Evolutionary conservation across 2,888 invertebrate species (phyloP).

Genomic region (Creontiades dilutus): DNA sequence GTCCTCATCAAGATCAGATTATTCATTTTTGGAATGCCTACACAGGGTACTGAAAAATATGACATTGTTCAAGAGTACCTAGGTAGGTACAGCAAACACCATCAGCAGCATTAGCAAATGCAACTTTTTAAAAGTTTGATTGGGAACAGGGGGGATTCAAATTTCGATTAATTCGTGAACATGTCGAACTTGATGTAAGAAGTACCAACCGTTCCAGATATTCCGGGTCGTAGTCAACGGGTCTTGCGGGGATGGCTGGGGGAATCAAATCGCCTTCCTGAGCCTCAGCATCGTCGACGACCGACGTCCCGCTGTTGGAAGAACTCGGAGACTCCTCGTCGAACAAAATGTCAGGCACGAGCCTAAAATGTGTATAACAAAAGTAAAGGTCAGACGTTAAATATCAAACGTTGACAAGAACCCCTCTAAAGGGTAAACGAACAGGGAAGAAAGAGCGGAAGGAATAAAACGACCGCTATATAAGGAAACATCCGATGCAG

Average conservation of each 20-base stretch:
- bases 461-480: too few relatives aligned
- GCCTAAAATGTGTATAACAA: constrained; percentile 79
- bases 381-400: constrained; percentile 29
- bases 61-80: too few relatives aligned
- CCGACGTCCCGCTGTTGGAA: constrained; percentile 85
- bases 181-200: neutral
- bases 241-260: constrained; percentile 65
- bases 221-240: constrained; percentile 56
- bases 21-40: too few relatives aligned
- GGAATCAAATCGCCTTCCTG: constrained; percentile 50
- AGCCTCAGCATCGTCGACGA: constrained; percentile 59
- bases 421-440: neutral
- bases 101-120: too few relatives aligned
- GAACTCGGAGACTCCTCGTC: constrained; percentile 90
- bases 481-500: too few relatives aligned
- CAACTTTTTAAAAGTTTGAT: too few relatives aligned
- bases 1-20: too few relatives aligned
- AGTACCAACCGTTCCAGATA: constrained; percentile 47
- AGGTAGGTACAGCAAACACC: too few relatives aligned
- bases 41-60: too few relatives aligned
- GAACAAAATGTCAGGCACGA: constrained; percentile 90
- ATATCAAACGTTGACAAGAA: neutral
- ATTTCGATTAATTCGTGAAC: too few relatives aligned
- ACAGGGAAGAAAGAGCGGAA: too few relatives aligned
- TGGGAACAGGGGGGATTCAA: too few relatives aligned